These are phyloP conservation scores for Erebia ligea DNA, from an alignment of 2,888 invertebrate species.

Conservation along the genomic window DNA sequence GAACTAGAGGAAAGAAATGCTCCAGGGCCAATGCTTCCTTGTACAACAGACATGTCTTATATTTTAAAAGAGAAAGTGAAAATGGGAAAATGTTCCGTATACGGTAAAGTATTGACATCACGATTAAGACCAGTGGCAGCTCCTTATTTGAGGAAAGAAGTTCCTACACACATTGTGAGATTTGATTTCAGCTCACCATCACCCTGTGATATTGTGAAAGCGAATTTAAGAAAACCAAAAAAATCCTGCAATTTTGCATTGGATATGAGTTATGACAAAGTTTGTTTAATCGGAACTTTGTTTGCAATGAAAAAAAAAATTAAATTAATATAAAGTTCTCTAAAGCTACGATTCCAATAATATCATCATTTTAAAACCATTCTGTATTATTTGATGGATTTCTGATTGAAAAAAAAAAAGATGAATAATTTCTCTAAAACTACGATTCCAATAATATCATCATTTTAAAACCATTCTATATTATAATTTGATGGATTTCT, in stretches of 20 bases:
- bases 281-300: neutral
- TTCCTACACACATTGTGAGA: slow-evolving; percentile 48
- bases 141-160: slow-evolving; percentile 57
- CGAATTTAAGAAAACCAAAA: slow-evolving; percentile 53
- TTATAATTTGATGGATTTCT: too few species aligned
- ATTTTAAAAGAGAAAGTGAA: slow-evolving; percentile 57
- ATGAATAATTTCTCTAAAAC: neutral
- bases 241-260: slow-evolving; percentile 37
- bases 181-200: slow-evolving; percentile 68
- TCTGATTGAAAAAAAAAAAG: neutral
- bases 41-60: slow-evolving; percentile 62
- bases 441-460: too few species aligned
- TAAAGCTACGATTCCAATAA: neutral
- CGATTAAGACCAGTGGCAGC: slow-evolving; percentile 59
- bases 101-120: slow-evolving; percentile 65
- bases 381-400: too few species aligned
- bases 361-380: too few species aligned
- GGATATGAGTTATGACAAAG: slow-evolving; percentile 18
- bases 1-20: slow-evolving; percentile 35
- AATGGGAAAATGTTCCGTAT: slow-evolving; percentile 61
- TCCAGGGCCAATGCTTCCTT: slow-evolving; percentile 53
- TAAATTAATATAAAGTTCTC: neutral
- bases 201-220: slow-evolving; percentile 66
- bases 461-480: too few species aligned
- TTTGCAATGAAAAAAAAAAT: neutral